Conservation (phyloP, 2,113 vertebrate species). For the Pogona vitticeps region DNA sequence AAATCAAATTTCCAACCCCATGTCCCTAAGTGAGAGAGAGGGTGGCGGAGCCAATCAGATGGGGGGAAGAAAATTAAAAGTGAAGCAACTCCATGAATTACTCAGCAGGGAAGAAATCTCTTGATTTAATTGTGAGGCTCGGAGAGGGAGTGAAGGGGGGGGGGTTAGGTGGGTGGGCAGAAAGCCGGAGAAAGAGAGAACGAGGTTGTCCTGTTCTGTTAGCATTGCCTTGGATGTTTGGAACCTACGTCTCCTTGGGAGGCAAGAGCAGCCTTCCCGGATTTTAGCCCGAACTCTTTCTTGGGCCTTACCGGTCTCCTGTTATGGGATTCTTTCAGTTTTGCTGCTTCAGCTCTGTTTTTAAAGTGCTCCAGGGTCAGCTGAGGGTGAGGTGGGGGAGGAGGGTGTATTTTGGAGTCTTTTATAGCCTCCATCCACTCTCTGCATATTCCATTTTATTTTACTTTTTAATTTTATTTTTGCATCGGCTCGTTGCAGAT, state of each 20-base stretch:
- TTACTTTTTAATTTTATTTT: too few relatives aligned
- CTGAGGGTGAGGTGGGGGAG: neutral
- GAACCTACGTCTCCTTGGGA: too few relatives aligned
- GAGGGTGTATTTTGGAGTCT: neutral
- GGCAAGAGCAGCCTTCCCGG: too few relatives aligned
- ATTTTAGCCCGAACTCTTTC: neutral
- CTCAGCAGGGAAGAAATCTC: conserved; percentile 28
- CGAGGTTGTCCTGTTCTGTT: neutral
- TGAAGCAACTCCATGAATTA: conserved; percentile 13
- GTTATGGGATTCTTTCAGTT: too few relatives aligned
- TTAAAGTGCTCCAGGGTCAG: neutral
- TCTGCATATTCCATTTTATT: neutral
- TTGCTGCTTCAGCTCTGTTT: neutral
- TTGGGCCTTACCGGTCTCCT: neutral
- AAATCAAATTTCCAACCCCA: neutral
- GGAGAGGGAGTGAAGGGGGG: neutral
- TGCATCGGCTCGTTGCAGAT: neutral
- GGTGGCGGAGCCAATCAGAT: neutral
- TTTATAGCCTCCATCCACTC: neutral
- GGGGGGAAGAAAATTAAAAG: conserved; percentile 24
- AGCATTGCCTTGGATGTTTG: neutral
- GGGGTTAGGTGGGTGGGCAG: neutral
- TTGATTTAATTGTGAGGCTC: neutral
- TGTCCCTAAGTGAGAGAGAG: neutral
- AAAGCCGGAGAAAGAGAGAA: neutral